A percentile compares a stretch with the other conserved stretches of the same genome.
Conservation (phyloP, 2,113 vertebrate species). For the Cairina moschata region DNA sequence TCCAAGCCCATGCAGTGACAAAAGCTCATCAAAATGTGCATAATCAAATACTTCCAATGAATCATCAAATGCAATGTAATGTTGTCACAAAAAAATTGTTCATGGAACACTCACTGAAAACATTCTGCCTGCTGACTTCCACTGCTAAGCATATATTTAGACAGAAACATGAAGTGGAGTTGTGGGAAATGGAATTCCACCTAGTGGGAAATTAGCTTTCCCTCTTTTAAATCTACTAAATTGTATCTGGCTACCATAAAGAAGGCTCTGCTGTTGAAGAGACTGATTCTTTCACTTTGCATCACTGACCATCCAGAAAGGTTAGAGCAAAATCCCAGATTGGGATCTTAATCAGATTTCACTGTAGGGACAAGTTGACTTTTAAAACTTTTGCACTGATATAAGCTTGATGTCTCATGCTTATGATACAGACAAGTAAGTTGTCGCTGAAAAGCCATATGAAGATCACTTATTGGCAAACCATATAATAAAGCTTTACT, state of each 20-base stretch:
- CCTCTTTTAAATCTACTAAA: background rate
- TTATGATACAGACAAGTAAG: background rate
- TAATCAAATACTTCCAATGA: constrained; percentile 36
- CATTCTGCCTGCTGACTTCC: background rate
- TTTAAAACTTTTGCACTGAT: background rate
- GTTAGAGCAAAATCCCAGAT: background rate
- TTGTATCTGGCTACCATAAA: background rate
- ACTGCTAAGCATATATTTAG: background rate
- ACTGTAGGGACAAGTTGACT: background rate
- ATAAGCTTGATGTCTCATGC: background rate
- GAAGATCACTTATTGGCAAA: background rate
- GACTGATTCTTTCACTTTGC: background rate
- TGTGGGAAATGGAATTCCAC: background rate
- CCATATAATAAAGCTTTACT: background rate
- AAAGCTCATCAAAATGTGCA: constrained; percentile 48
- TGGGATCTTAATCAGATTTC: background rate
- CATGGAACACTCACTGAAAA: background rate
- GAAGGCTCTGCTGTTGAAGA: background rate
- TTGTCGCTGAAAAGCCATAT: background rate
- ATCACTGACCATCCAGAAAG: background rate
- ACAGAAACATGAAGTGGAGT: background rate
- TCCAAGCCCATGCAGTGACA: background rate
- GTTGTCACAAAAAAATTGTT: background rate
- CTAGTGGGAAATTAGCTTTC: background rate
- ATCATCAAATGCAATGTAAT: constrained; percentile 55